Base-by-base conservation (phyloP, 2,888 invertebrate genomes). In the Drosophila trichaetosa region DNA sequence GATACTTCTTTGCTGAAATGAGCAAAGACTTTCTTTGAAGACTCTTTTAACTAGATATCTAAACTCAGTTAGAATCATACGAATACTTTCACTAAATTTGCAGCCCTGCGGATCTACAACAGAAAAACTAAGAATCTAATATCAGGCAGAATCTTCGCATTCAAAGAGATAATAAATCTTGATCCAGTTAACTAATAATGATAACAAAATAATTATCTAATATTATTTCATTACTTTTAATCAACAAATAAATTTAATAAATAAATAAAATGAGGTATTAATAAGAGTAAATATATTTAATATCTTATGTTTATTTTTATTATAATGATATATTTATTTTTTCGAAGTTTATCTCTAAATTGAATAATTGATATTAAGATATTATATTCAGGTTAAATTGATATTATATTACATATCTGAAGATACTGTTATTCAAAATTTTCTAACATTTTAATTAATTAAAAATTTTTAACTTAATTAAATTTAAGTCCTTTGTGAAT, bases 401-500 rank as follows among this genome's bases (percentile, higher is more conserved):
- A 46, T 13, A 46, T 21, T 7, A 4, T 46, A 21, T 21, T 11
- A 11, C 1, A 42, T 6, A 7, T 40, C 13, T 46, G 3, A 21
- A 46, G 13, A 46, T 10, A 40, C 10, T 13, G 13, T 42, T 6
- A 21, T 13, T 1, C 1, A 6, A 6, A 42, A 21, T 13, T 46
- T 7, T 13, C 7, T 1, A 13, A 13, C 6, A 21, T 13, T 4
- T 21, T 7, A 2, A 1, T 46, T 46, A 31, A 31, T 31, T 10
- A 46, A 46, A 7, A 13, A 4, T 7, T 21, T 46, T 0, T 7
- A 13, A 2, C 3, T 13, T 13, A 46, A 46, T 13, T 21, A 7
- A 3, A 21, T 1, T 3, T 1, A 13, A 21, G 0, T 21, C 6
- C 42, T 13, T 7, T 13, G 6, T 13, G 6, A 1, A 0, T 13